phyloP scores from a whole-genome alignment of 2,888 invertebrate genomes.

The Polylopha cassiicola region DNA sequence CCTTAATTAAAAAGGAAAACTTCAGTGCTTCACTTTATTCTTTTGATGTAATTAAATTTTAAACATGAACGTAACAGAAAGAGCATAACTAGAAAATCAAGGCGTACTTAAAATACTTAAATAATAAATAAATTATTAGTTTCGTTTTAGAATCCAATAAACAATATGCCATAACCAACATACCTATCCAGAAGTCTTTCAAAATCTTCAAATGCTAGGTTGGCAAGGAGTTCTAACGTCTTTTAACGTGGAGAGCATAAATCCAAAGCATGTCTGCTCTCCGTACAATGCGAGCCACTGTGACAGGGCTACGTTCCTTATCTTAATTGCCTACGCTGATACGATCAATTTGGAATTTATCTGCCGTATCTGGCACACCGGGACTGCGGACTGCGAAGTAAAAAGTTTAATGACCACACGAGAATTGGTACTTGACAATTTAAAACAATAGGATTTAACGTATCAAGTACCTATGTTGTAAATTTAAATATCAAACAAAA shows the following conservation, averaged over 20 bases:
- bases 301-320: constrained; percentile 66
- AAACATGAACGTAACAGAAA: constrained; percentile 6
- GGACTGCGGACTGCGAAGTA: constrained; percentile 43
- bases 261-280: constrained; percentile 52
- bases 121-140: no score
- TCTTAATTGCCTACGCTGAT: constrained; percentile 70
- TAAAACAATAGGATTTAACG: no score
- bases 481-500: no score
- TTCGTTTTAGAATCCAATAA: no score
- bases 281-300: constrained; percentile 51
- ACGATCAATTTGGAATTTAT: constrained; percentile 65
- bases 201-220: no score
- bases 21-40: constrained; percentile 1
- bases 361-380: constrained; percentile 47
- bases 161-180: no score
- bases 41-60: constrained; percentile 8
- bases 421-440: no score
- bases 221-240: constrained; percentile 10
- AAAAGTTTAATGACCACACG: constrained; percentile 56
- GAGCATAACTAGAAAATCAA: no score
- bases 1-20: no score
- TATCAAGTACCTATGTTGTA: no score
- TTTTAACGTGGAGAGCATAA: constrained; percentile 47
- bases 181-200: no score
- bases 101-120: no score